A percentile compares a stretch with the other conserved stretches of the same genome.
Conservation (phyloP, 2,888 invertebrate species). For the Chrysina gloriosa region DNA sequence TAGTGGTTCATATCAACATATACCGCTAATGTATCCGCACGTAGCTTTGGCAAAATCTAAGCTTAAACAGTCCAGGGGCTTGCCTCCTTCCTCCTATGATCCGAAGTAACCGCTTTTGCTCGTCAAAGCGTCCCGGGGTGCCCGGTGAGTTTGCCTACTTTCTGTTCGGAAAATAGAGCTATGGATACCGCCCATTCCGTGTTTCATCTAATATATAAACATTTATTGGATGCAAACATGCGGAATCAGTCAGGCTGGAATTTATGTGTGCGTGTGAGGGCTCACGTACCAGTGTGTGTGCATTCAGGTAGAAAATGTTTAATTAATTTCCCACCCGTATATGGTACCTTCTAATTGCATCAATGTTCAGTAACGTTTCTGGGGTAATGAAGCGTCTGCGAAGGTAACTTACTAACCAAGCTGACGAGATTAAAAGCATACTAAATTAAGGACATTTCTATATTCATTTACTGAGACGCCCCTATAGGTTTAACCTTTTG, state of each 20-base stretch:
- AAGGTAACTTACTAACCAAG: constrained; percentile 15
- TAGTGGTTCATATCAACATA: not conserved
- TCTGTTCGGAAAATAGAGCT: constrained; percentile 42
- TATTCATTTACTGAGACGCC: not conserved
- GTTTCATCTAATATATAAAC: constrained; percentile 48
- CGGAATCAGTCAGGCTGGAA: constrained; percentile 42
- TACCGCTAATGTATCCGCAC: not conserved
- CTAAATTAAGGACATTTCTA: constrained; percentile 16
- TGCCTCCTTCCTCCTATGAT: constrained; percentile 5
- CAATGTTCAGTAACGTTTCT: constrained; percentile 31
- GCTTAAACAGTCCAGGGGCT: constrained; percentile 7
- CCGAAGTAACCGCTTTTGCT: constrained; percentile 3
- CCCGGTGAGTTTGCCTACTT: constrained; percentile 43
- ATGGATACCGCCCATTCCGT: constrained; percentile 45
- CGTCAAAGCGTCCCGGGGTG: constrained; percentile 19
- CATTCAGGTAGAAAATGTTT: constrained; percentile 42
- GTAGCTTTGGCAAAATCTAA: not conserved
- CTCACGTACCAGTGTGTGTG: constrained; percentile 10
- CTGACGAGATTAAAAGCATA: constrained; percentile 22
- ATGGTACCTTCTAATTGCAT: constrained; percentile 44
- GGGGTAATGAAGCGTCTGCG: constrained; percentile 21
- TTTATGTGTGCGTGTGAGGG: constrained; percentile 39
- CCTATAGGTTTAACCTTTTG: not conserved
- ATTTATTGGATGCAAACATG: constrained; percentile 47
- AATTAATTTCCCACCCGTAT: constrained; percentile 44